Evolutionary conservation across 2,888 invertebrate species (phyloP), one percentile per base, ranked within the genome.

Genomic region (Fragum fragum): DNA sequence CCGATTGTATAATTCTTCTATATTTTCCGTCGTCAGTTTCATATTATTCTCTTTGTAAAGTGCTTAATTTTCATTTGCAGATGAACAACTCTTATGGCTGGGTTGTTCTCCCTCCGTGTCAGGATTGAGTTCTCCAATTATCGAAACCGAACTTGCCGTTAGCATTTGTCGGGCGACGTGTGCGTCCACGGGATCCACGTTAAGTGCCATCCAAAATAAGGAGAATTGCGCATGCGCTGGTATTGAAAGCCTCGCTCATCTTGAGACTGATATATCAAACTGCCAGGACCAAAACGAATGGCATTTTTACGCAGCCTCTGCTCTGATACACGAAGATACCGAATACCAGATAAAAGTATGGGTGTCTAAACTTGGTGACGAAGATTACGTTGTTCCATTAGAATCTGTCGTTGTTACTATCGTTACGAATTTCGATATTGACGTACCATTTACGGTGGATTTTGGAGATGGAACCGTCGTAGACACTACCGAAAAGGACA

Each of bases 401-500:
- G 94, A 94, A 76, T 89, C 91, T 9, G 88, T 93, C 0, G 32
- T 76, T 7, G 88, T 93, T 16, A 42, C 75, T 7, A 83, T 91
- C 7, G 84, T 77, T 3, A 83, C 87, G 9, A 84, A 87, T 53
- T 76, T 90, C 32, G 69, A 75, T 11, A 81, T 88, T 0, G 72
- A 81, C 11, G 86, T 89, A 29, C 82, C 79, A n/a, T 93, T 90
- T 72, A 75, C 47, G 26, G 74, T 93, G 18, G 88, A 90, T 39
- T 93, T 93, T 76, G 91, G 90, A 2, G 93, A 93, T 76, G 92
- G 91, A 0, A 76, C 70, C 0, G 81, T 55, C 1, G 68, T 87
- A 5, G 77, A 76, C 3, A 86, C 89, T 0, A 72, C 74, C 9
- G 66, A 69, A 7, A 81, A 86, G 3, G 63, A 76, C 0, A 73